Conservation (phyloP, 2,113 vertebrate species). For the Macaca mulatta region DNA sequence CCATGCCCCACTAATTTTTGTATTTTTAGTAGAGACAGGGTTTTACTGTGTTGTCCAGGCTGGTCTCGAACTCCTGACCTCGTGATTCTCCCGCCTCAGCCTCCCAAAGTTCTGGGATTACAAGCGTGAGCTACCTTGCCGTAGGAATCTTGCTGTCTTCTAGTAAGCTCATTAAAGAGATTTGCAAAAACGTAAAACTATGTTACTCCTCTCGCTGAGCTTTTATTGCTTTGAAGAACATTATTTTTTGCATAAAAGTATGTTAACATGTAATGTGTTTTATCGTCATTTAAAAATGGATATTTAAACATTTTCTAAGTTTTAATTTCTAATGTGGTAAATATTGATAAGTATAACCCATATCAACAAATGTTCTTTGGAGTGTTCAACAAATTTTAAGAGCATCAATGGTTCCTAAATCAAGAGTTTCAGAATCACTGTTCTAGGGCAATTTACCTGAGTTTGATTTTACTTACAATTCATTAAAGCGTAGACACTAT, state of each 20-base stretch:
- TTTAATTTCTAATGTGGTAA: neutral
- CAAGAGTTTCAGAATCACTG: neutral
- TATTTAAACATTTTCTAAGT: neutral
- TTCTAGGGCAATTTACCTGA: neutral
- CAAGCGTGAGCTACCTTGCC: too few relatives aligned
- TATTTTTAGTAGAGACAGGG: too few relatives aligned
- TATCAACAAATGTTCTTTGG: neutral
- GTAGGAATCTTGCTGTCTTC: neutral
- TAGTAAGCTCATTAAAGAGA: neutral
- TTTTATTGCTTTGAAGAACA: neutral
- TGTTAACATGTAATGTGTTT: neutral
- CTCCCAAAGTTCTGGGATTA: too few relatives aligned
- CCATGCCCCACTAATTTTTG: too few relatives aligned
- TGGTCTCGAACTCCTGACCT: too few relatives aligned
- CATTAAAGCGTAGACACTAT: neutral
- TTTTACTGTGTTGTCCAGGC: too few relatives aligned
- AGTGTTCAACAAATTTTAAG: neutral
- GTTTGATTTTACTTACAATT: neutral
- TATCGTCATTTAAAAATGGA: neutral
- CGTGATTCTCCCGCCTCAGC: too few relatives aligned
- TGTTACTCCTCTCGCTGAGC: neutral
- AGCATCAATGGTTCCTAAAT: neutral
- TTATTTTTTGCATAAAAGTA: neutral
- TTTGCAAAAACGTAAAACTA: neutral
- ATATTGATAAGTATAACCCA: neutral